Base-by-base conservation (phyloP, 1,140 invertebrate genomes). In the Drosophila kohkoa region DNA sequence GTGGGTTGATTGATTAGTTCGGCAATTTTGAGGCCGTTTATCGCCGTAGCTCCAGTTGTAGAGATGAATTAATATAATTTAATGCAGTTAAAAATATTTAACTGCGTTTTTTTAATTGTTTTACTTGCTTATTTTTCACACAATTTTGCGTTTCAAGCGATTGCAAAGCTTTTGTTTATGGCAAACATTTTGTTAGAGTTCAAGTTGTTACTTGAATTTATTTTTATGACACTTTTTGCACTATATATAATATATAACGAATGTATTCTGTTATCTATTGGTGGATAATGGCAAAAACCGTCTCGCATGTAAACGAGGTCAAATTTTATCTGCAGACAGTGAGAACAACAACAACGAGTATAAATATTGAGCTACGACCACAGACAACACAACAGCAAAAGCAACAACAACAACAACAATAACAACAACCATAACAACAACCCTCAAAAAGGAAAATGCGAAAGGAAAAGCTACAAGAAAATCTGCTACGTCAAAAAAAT, bases 1-100 rank as follows among this genome's bases (percentile, higher is more conserved):
- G 85, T 85, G 65, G 85, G 85, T 87, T 88, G 85, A 85, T 88
- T 83, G 51, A 88, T 88, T 89, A 88, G 60, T 88, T 88, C 85
- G 78, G 85, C 85, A 82, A 88, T 88, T 57, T 85, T 79, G 78
- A 75, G 74, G 77, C 80, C 70, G 80, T 77, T 81, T 70, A 43
- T 62, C 30, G 41, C 48, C 54, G 28, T 57, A 66, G 41, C 63
- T 25, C 15, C 10, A 35, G 45, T 49, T 25, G 35, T 57, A 58
- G 66, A 51, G 25, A 43, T 43, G 25, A 25, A 30, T 75, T 49
- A 25, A 25, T 20, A 52, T 46, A 5, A 2, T 41, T 57, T 10
- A 38, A 4, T 38, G 30, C 16, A 74, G 55, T 59, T 35, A 7
- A 52, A 54, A 38, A 46, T 13, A 7, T 49, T 64, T 20, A 43